Conservation (phyloP, 2,888 invertebrate genomes). For the Dynastes tityus region DNA sequence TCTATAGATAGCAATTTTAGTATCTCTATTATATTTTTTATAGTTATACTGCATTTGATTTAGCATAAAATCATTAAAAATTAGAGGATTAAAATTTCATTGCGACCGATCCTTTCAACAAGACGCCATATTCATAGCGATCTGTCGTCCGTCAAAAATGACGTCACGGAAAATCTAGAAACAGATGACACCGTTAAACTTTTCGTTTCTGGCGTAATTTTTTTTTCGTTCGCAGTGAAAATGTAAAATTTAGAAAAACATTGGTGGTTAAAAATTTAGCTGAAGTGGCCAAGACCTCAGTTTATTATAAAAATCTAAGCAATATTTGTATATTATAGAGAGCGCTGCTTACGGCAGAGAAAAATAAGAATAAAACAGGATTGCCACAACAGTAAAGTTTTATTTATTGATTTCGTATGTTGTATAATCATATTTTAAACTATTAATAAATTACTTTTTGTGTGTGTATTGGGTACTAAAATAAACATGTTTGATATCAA, state of each 20-base stretch:
- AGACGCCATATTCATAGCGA: constrained; percentile 66
- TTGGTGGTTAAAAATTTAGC: too few species aligned
- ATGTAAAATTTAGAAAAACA: too few species aligned
- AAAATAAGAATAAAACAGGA: not conserved
- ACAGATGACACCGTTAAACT: not conserved
- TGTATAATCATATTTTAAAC: not conserved
- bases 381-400: constrained; percentile 11
- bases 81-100: constrained; percentile 64
- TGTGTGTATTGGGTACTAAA: not conserved
- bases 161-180: constrained; percentile 48
- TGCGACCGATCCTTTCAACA: constrained; percentile 67
- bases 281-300: too few species aligned
- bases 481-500: not conserved
- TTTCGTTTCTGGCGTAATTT: constrained; percentile 1
- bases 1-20: constrained; percentile 56
- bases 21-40: constrained; percentile 55
- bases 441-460: not conserved
- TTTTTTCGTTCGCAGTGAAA: too few species aligned
- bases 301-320: not conserved
- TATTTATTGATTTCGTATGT: not conserved
- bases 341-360: not conserved
- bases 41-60: constrained; percentile 64
- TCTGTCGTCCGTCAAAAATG: constrained; percentile 53
- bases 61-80: constrained; percentile 67
- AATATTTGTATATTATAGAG: constrained; percentile 23